phyloP scores from a whole-genome alignment of 2,113 vertebrate genomes.

The Bothrops jararaca region DNA sequence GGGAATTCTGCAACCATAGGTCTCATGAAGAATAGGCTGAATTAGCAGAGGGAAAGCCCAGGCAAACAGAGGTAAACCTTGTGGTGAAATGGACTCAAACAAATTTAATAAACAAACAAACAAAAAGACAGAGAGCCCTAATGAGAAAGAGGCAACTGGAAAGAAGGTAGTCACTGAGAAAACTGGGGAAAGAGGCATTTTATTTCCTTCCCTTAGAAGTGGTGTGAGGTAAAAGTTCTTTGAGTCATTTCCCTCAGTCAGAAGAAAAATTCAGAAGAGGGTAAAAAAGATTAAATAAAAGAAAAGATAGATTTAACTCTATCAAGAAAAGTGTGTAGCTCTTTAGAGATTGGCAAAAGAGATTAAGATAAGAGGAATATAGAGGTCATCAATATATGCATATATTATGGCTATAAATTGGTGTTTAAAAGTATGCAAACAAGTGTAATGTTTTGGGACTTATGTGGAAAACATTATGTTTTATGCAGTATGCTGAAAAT shows the following conservation, averaged over 20 bases:
- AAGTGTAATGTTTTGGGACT: no score
- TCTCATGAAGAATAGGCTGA: neutral
- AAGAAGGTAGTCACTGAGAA: neutral
- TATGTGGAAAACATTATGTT: no score
- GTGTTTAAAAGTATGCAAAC: neutral
- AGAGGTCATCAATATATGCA: neutral
- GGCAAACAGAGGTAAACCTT: neutral
- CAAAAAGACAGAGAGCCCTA: neutral
- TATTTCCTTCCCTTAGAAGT: neutral
- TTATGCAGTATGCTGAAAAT: no score
- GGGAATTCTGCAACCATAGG: neutral
- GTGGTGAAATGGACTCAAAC: neutral
- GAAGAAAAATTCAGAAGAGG: neutral
- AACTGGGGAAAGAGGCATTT: neutral
- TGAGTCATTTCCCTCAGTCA: neutral
- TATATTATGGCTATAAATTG: neutral
- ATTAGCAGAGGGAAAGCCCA: neutral
- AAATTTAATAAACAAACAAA: neutral
- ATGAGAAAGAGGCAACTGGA: neutral
- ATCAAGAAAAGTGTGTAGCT: neutral
- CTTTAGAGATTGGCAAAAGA: neutral
- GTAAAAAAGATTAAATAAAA: neutral
- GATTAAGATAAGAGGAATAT: neutral
- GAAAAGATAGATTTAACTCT: neutral
- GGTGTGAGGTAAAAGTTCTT: neutral